Evolutionary conservation across 2,888 invertebrate species (phyloP).

Genomic region (Polymixis lichenea): DNA sequence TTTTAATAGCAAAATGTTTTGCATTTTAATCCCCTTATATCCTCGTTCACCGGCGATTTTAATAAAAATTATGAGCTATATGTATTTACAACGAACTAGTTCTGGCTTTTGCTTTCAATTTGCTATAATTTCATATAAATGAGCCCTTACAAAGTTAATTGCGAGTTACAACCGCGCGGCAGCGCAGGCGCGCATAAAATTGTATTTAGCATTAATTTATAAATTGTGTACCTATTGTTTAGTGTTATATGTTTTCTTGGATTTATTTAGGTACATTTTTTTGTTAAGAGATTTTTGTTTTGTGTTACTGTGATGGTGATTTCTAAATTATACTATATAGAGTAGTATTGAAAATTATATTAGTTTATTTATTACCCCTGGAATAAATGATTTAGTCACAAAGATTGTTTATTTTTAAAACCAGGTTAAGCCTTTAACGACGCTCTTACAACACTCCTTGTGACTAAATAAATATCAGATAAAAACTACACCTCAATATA

Average conservation of each 20-base stretch:
- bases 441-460: not conserved
- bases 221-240: conserved; percentile 7
- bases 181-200: conserved; percentile 36
- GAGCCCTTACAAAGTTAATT: conserved; percentile 52
- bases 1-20: conserved; percentile 48
- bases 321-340: not conserved
- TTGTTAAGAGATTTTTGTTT: not conserved
- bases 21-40: conserved; percentile 44
- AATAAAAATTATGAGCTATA: conserved; percentile 43
- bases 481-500: conserved; percentile 5
- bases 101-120: conserved; percentile 53
- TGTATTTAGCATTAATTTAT: conserved; percentile 42
- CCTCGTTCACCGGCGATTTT: conserved; percentile 40
- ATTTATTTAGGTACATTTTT: not conserved
- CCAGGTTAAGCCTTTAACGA: conserved; percentile 18
- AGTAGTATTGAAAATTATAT: not conserved
- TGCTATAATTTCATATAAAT: conserved; percentile 61
- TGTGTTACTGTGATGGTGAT: not conserved
- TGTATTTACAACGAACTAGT: conserved; percentile 46
- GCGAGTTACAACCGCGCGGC: conserved; percentile 43
- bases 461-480: not conserved
- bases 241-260: not conserved
- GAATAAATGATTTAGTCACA: not conserved
- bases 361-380: not conserved
- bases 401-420: conserved; percentile 27